A percentile compares a stretch with the other conserved stretches of the same genome.
phyloP scores from a whole-genome alignment of 2,113 vertebrate genomes.

The Poecilia latipinna region DNA sequence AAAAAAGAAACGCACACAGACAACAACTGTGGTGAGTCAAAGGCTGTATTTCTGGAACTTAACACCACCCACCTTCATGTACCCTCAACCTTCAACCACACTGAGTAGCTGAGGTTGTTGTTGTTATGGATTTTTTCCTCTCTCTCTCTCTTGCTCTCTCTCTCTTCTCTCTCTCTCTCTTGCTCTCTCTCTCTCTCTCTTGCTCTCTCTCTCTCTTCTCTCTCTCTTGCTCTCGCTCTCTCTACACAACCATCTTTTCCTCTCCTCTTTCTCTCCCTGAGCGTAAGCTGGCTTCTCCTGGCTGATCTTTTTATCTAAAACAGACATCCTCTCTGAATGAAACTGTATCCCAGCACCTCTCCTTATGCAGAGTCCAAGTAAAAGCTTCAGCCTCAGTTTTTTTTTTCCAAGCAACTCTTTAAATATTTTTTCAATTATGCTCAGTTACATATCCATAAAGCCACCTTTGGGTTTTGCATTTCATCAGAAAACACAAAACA shows the following conservation, averaged over 20 bases:
- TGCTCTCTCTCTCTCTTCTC: neutral
- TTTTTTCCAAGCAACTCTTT: slow-evolving; percentile 8
- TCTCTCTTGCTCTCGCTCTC: neutral
- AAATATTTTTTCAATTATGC: slow-evolving; percentile 10
- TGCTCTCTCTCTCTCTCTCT: neutral
- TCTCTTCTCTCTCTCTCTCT: neutral
- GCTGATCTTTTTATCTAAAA: neutral
- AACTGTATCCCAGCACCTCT: slow-evolving; percentile 29
- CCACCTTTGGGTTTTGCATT: slow-evolving; percentile 48
- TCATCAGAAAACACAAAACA: slow-evolving; percentile 34
- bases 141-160: too few relatives aligned
- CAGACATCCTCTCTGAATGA: slow-evolving; percentile 12
- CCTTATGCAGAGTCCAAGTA: neutral
- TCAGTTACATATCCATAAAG: slow-evolving; percentile 5
- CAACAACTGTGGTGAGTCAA: slow-evolving; percentile 52
- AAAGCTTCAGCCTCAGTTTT: neutral
- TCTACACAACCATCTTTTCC: slow-evolving; percentile 4
- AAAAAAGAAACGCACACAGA: slow-evolving; percentile 13
- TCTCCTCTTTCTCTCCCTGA: slow-evolving; percentile 7
- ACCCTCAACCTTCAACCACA: slow-evolving; percentile 34
- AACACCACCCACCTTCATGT: slow-evolving; percentile 38
- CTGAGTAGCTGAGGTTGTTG: slow-evolving; percentile 39
- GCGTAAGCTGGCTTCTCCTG: neutral
- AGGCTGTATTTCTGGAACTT: slow-evolving; percentile 47
- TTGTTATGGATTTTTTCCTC: slow-evolving; percentile 15